Evolutionary conservation across 2,888 invertebrate species (phyloP).

Genomic region (Hofmannophila pseudospretella): DNA sequence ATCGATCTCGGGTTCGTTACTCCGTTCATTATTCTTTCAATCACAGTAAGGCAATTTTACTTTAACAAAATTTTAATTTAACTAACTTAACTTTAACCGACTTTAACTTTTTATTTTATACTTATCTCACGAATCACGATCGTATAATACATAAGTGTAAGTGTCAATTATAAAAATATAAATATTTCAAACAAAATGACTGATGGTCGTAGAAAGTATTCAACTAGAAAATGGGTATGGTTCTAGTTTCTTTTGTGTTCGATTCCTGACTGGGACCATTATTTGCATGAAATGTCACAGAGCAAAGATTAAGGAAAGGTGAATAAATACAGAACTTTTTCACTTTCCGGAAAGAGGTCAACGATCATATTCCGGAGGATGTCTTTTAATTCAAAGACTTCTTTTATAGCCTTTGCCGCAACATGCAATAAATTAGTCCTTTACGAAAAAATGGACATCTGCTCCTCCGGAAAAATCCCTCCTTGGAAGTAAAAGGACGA

Average conservation of each 20-base stretch:
- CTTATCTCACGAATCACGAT: no score
- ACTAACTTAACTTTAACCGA: no score
- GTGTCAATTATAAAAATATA: no score
- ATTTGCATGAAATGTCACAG: conserved; percentile 12
- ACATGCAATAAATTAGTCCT: conserved; percentile 70
- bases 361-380: conserved; percentile 45
- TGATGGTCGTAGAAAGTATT: no score
- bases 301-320: conserved; percentile 9
- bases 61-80: no score
- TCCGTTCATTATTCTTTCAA: conserved; percentile 59
- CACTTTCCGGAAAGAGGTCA: conserved; percentile 40
- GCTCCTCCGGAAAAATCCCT: conserved; percentile 62
- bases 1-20: conserved; percentile 61
- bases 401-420: conserved; percentile 58
- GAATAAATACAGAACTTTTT: conserved; percentile 25
- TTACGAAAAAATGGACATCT: conserved; percentile 71
- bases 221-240: no score
- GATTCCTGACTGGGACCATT: neutral
- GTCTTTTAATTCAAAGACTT: conserved; percentile 60
- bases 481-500: conserved; percentile 70
- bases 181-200: no score
- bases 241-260: no score
- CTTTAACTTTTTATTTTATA: no score
- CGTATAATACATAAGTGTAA: no score
- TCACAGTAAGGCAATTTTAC: conserved; percentile 53